Percentiles rank a stretch among this genome's conserved stretches.
Conservation (phyloP, 1,140 invertebrate species). For the Orussus abietinus region DNA sequence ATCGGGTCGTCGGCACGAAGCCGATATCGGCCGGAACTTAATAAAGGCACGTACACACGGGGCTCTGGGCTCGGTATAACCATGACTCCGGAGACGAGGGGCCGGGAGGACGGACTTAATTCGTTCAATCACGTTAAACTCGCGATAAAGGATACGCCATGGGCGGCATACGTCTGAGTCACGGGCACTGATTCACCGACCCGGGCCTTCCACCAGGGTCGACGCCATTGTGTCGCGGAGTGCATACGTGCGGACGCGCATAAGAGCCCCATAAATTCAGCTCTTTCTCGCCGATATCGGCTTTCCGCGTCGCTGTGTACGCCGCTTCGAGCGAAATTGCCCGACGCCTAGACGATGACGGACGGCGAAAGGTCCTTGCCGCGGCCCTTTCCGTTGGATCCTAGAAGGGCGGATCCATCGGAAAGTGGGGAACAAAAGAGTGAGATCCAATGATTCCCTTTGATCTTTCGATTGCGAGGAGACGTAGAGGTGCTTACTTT, state of each 20-base stretch:
- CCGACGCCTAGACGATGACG: conserved; percentile 2
- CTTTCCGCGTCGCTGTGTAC: conserved; percentile 18
- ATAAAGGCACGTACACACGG: conserved; percentile 27
- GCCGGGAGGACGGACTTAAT: conserved; percentile 23
- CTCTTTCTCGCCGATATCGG: conserved; percentile 23
- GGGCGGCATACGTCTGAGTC: conserved; percentile 7
- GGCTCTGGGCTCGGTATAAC: too few relatives aligned
- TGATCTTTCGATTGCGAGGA: too few relatives aligned
- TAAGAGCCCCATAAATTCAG: conserved; percentile 22
- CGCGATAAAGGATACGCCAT: conserved; percentile 21
- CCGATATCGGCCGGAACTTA: too few relatives aligned
- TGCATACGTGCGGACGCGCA: conserved; percentile 17
- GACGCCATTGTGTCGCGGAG: not conserved
- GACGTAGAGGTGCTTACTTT: too few relatives aligned
- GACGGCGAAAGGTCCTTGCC: not conserved
- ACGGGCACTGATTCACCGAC: conserved; percentile 10
- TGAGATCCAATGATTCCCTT: too few relatives aligned
- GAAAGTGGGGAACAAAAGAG: not conserved
- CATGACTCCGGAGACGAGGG: too few relatives aligned
- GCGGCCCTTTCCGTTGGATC: conserved; percentile 2
- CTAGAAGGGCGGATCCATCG: conserved; percentile 5
- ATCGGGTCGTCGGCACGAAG: not conserved
- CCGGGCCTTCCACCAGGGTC: conserved; percentile 5
- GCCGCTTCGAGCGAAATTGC: conserved; percentile 21
- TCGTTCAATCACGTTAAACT: conserved; percentile 28